Base-by-base conservation (phyloP, 2,113 vertebrate species). In the Lichenostomus cassidix region DNA sequence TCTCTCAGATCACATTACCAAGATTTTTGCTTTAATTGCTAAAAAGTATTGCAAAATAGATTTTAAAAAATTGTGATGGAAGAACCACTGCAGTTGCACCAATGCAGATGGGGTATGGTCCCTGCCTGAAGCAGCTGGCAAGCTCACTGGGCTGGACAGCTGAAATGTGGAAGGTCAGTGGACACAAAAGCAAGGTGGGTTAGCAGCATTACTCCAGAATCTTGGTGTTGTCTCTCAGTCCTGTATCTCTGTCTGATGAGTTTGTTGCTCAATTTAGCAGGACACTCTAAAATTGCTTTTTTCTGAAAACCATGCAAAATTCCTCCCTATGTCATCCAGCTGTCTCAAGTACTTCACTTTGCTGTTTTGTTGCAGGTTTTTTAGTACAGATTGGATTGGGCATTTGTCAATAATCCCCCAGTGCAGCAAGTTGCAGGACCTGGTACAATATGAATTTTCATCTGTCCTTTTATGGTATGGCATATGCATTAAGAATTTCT, bases 21-120 rank as follows among this genome's bases (percentile, higher is more conserved):
- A 59, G 39, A 35, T 62, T 91, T 92, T 64, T 60, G 13, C 65
- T 65, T 82, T 47, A 25, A 9, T 60, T 62, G 39, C 44, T 75
- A 37, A 67, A 75, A 91, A 31, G 23, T 71, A 41, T 29, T 75
- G 31, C 39, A 78, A 23, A 50, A 46, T 5, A 37, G 3, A 12
- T 91, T 78, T 90, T 68, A 1, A 17, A 41, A 91, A 44, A 15
- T 2, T 4, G 7, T 46, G 27, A 4, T 5, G 11, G 41, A 87
- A 60, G 35, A 82, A 49, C 16, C 12, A 8, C 35, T 37, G 5
- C 58, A 46, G 21, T 50, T 59, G 35, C 10, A 15, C 35, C 33
- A 59, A 23, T 33, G 60, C 67, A 27, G 47, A 5, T 1, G 0
- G 1, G 25, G 8, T 50, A 18, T 1, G 3, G 9, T 56, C 52